Conservation (phyloP, 2,797 vertebrate genomes). For the Vespertilio murinus region DNA sequence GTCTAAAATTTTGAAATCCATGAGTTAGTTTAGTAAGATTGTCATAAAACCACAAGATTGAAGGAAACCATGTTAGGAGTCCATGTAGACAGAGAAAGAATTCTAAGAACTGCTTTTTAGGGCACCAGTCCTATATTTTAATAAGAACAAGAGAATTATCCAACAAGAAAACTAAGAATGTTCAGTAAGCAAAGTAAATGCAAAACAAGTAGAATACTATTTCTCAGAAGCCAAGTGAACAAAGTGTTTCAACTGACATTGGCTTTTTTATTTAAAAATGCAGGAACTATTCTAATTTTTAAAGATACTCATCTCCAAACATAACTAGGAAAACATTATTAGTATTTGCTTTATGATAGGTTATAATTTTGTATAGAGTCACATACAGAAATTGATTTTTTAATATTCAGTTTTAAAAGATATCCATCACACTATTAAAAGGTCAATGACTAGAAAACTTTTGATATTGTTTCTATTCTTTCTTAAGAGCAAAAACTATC, state of each 20-base stretch:
- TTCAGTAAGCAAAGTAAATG: neutral
- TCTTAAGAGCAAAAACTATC: neutral
- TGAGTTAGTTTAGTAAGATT: neutral
- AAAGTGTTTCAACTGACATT: neutral
- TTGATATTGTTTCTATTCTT: neutral
- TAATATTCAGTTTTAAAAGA: neutral
- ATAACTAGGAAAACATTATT: neutral
- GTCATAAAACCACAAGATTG: neutral
- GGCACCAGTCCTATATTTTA: neutral
- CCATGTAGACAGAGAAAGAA: neutral
- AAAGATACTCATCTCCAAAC: neutral
- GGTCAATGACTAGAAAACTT: neutral
- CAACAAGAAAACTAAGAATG: neutral
- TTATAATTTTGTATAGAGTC: neutral
- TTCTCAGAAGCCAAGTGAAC: neutral
- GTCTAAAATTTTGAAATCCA: conserved; percentile 2
- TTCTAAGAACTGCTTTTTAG: neutral
- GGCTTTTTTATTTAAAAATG: neutral
- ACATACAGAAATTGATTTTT: neutral
- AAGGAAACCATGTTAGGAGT: neutral
- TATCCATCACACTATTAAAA: neutral
- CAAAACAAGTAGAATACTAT: neutral
- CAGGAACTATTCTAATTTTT: neutral
- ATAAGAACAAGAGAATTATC: neutral
- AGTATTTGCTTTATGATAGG: neutral